Evolutionary conservation across 2,113 vertebrate genomes (phyloP).

Genomic region (Aspidoscelis tigris): DNA sequence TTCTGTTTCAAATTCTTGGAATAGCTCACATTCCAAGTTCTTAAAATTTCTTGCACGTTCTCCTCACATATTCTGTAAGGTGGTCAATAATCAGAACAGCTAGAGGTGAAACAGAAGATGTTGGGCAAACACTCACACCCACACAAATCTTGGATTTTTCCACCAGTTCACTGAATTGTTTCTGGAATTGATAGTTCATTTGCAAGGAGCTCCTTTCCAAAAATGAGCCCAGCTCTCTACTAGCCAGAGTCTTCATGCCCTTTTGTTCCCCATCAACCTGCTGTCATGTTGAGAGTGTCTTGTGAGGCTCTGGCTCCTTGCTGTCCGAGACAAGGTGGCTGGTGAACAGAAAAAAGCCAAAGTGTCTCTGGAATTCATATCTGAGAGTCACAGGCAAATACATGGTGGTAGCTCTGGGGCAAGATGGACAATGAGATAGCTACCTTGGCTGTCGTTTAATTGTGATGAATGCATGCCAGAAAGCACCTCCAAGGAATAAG

Average conservation of each 20-base stretch:
- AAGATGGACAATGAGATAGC: neutral
- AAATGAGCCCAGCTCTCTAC: neutral
- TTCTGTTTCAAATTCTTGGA: too few species aligned
- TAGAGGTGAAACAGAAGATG: too few species aligned
- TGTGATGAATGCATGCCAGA: neutral
- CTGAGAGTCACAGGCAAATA: neutral
- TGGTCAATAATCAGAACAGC: too few species aligned
- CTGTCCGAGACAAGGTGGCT: neutral
- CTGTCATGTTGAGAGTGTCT: neutral
- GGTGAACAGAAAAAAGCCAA: neutral
- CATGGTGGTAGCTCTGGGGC: neutral
- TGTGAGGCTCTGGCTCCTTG: neutral
- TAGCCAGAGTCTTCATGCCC: neutral
- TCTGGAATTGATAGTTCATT: neutral
- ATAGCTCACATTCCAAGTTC: too few species aligned
- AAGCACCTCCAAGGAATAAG: neutral
- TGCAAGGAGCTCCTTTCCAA: neutral
- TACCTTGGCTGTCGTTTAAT: neutral
- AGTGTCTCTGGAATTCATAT: neutral
- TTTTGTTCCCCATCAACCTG: neutral
- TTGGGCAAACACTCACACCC: too few species aligned
- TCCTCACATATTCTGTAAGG: too few species aligned
- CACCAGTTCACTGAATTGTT: neutral
- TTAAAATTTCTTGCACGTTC: too few species aligned
- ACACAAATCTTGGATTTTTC: too few species aligned